Conservation (phyloP, 2,888 invertebrate species). For the Pterostichus niger region DNA sequence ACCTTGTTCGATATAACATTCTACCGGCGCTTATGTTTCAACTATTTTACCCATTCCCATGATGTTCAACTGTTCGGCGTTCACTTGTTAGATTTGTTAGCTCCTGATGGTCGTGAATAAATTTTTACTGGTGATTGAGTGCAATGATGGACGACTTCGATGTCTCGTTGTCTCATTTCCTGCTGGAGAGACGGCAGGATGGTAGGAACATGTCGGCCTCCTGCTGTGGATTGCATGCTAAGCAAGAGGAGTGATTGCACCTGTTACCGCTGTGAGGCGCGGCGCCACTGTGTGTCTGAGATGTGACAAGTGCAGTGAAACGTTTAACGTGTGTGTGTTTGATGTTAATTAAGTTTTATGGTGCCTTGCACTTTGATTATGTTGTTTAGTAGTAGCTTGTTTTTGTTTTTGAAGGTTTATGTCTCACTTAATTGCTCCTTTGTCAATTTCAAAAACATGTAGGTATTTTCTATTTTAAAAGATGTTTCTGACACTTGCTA, state of each 20-base stretch:
- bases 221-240: background rate
- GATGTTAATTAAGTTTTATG: background rate
- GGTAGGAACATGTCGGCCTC: background rate
- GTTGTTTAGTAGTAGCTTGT: background rate
- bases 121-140: conserved; percentile 1
- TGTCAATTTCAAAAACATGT: too few species aligned
- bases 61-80: too few species aligned
- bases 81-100: too few species aligned
- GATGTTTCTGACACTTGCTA: too few species aligned
- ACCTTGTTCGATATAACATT: too few species aligned
- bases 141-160: conserved; percentile 8
- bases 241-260: background rate
- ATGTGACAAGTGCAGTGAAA: conserved; percentile 5
- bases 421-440: too few species aligned
- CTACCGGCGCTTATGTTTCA: too few species aligned
- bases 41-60: background rate
- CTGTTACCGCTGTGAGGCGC: conserved; percentile 15
- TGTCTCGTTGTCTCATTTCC: conserved; percentile 4
- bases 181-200: background rate
- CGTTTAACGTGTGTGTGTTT: background rate
- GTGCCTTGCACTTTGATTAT: background rate
- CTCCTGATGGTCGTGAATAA: background rate
- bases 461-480: too few species aligned
- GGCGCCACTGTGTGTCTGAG: background rate
- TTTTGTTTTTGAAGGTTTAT: too few species aligned